These are phyloP conservation scores for Drosophila birchii DNA, from an alignment of 2,888 invertebrate species.

Conservation along the genomic window DNA sequence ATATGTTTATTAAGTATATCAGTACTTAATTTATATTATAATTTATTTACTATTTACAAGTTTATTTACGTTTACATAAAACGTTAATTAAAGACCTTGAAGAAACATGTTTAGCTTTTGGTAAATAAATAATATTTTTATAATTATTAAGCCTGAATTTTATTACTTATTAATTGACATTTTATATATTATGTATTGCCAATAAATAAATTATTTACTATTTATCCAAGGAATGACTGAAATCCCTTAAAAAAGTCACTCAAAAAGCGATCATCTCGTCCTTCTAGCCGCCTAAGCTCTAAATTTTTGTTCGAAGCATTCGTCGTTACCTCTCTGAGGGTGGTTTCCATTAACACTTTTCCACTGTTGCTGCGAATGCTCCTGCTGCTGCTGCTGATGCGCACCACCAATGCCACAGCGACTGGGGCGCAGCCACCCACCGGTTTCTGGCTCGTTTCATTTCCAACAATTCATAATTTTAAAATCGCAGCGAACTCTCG, in stretches of 20 bases:
- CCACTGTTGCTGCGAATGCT: conserved; percentile 17
- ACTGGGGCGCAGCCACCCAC: conserved; percentile 41
- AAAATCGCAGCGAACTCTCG: conserved; percentile 64
- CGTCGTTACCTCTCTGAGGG: conserved; percentile 21
- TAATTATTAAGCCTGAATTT: too few relatives aligned
- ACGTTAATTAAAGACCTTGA: too few relatives aligned
- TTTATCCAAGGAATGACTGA: not conserved
- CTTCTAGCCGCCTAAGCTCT: too few relatives aligned
- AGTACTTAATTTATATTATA: too few relatives aligned
- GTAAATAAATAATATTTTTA: too few relatives aligned
- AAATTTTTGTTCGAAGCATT: not conserved
- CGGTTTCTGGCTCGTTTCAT: conserved; percentile 63
- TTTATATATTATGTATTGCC: not conserved
- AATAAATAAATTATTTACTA: not conserved
- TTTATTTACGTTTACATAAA: too few relatives aligned
- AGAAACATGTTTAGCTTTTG: too few relatives aligned
- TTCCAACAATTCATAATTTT: conserved; percentile 75
- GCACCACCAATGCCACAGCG: conserved; percentile 59
- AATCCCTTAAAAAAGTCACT: not conserved
- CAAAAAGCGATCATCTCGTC: not conserved
- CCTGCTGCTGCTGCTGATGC: conserved; percentile 51
- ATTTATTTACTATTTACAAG: too few relatives aligned
- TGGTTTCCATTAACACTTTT: conserved; percentile 38
- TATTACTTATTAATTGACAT: not conserved
- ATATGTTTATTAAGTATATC: too few relatives aligned